A percentile compares a stretch with the other conserved stretches of the same genome.
phyloP scores from a whole-genome alignment of 2,888 invertebrate species.

The Amblyjoppa proteus region DNA sequence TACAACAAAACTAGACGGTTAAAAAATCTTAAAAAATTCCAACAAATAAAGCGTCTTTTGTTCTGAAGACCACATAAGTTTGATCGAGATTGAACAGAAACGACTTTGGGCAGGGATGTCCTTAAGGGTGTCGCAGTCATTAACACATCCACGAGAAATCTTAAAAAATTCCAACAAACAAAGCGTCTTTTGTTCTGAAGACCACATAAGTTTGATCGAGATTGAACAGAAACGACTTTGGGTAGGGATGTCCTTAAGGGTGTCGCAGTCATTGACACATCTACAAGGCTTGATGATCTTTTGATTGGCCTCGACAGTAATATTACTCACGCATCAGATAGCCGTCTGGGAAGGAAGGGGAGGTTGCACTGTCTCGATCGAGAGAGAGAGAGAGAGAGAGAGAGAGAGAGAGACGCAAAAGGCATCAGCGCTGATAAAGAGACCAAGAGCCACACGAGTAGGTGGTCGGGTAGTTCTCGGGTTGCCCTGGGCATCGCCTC shows the following conservation, averaged over 20 bases:
- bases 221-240: no score
- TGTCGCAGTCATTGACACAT: neutral
- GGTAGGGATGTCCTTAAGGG: no score
- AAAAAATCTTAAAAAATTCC: no score
- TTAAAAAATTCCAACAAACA: no score
- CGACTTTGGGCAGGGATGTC: no score
- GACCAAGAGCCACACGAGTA: neutral
- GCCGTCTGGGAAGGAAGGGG: neutral
- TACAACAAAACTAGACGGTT: no score
- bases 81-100: no score
- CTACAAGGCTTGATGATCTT: neutral
- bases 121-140: neutral
- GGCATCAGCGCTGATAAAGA: neutral
- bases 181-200: no score
- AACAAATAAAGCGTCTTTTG: no score
- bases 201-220: no score
- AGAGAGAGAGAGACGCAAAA: neutral
- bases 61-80: no score
- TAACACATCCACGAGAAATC: neutral
- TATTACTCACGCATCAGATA: neutral
- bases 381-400: neutral
- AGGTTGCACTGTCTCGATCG: neutral
- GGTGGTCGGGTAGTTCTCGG: constrained; percentile 3
- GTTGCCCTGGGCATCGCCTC: neutral
- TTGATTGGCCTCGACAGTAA: neutral